Conservation (phyloP, 1,140 invertebrate species). For the Metopolophium dirhodum region DNA sequence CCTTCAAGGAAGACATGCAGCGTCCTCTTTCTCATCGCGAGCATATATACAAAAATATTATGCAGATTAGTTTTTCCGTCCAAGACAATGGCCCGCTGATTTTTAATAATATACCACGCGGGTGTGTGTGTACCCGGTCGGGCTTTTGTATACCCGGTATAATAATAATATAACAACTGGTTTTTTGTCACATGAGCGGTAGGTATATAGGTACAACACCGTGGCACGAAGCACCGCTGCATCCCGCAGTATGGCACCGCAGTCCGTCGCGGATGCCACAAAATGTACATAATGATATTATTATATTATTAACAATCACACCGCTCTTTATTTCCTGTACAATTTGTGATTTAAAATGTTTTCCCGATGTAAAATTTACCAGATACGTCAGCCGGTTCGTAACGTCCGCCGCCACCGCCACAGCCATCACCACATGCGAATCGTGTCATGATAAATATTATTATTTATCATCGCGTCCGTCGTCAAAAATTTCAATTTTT, state of each 20-base stretch:
- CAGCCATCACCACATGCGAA: background rate
- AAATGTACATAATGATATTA: background rate
- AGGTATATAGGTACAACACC: background rate
- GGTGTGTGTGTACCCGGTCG: too few species aligned
- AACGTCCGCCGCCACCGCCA: background rate
- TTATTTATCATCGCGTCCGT: background rate
- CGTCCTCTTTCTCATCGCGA: constrained; percentile 23
- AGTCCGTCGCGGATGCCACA: background rate
- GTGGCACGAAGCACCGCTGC: background rate
- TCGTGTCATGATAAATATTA: background rate
- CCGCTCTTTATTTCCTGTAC: background rate
- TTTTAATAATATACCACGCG: background rate
- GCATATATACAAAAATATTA: constrained; percentile 30
- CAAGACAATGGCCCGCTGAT: constrained; percentile 48
- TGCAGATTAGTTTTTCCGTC: constrained; percentile 52
- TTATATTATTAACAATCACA: too few species aligned
- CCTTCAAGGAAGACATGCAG: constrained; percentile 16
- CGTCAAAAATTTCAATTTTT: background rate
- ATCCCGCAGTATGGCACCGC: constrained; percentile 5
- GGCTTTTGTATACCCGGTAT: background rate
- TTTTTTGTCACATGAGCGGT: background rate
- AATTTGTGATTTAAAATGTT: too few species aligned
- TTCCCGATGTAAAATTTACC: background rate
- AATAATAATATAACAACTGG: constrained; percentile 31
- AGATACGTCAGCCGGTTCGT: background rate